Conservation (phyloP, 2,797 vertebrate species). For the Petrocephalus sullivani region DNA sequence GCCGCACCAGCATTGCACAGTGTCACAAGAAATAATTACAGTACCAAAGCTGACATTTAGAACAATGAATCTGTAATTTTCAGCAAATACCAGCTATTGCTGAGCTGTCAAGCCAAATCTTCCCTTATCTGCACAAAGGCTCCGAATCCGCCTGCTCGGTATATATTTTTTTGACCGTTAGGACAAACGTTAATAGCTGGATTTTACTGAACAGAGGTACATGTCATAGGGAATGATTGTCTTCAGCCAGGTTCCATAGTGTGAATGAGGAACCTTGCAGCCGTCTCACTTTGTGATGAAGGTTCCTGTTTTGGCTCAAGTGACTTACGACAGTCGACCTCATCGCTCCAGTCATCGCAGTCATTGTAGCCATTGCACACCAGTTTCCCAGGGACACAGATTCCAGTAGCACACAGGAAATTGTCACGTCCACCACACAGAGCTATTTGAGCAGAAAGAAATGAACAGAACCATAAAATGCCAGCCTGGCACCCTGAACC, state of each 20-base stretch:
- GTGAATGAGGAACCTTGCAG: neutral
- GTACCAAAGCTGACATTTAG: neutral
- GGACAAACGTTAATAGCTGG: neutral
- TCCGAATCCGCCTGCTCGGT: neutral
- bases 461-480: neutral
- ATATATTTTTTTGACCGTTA: neutral
- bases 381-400: slow-evolving; percentile 78
- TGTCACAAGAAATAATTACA: neutral
- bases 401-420: slow-evolving; percentile 78
- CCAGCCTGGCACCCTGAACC: neutral
- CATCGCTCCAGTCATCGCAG: slow-evolving; percentile 93
- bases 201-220: neutral
- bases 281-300: neutral
- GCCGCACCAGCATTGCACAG: neutral
- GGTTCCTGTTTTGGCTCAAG: neutral
- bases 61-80: slow-evolving; percentile 8
- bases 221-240: neutral
- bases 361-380: slow-evolving; percentile 91
- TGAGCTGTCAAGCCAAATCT: slow-evolving; percentile 13
- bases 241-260: neutral
- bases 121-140: neutral
- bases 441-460: slow-evolving; percentile 47
- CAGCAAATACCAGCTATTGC: slow-evolving; percentile 13
- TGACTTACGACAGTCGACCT: slow-evolving; percentile 77
- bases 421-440: slow-evolving; percentile 71